Evolutionary conservation across 1,140 invertebrate genomes (phyloP), one percentile per base, ranked within the genome.

Genomic region (Caenorhabditis inopinata): DNA sequence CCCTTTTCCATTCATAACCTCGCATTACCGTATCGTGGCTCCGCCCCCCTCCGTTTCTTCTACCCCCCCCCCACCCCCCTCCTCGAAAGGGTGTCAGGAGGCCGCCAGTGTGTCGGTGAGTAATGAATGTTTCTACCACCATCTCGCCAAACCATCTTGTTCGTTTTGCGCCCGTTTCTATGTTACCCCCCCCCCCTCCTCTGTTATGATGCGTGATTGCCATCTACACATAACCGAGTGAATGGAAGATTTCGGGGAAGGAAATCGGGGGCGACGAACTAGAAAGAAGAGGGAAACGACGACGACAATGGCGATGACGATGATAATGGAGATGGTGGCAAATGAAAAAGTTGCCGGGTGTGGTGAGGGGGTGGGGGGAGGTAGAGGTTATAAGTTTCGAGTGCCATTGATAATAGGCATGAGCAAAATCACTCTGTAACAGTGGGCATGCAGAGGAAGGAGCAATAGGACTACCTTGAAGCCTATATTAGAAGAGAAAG

Each of bases 51-150:
- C 16, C 51, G 29, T 32, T 32, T 58, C 51, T 25, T 58, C 29
- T 16, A n/a, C 51, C 6, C 5, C 25, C 2, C 14, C 51, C n/a
- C 51, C 51, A 16, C 51, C 51, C 25, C 14, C 51, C 21, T 12
- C 38, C 38, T 42, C 9, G 27, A 21, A 68, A 38, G 58, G 58
- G 58, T 68, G 58, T 68, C 32, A 68, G 58, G n/a, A 38, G 58
- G 58, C 11, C 5, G 32, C 9, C 6, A 16, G 53, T 32, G 58
- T 68, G 58, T 68, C 58, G 58, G 58, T 68, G 58, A 32, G 38
- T 68, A 68, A 68, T 68, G 58, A 68, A 68, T 68, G 58, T 68
- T 68, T 68, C 58, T 25, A 68, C 58, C 58, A 68, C 58, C 58
- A 68, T 68, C 58, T 68, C 58, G 32, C 58, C 58, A 68, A 68